These are phyloP conservation scores for Euura saliciscinereae DNA, from an alignment of 1,140 invertebrate genomes.

Conservation along the genomic window DNA sequence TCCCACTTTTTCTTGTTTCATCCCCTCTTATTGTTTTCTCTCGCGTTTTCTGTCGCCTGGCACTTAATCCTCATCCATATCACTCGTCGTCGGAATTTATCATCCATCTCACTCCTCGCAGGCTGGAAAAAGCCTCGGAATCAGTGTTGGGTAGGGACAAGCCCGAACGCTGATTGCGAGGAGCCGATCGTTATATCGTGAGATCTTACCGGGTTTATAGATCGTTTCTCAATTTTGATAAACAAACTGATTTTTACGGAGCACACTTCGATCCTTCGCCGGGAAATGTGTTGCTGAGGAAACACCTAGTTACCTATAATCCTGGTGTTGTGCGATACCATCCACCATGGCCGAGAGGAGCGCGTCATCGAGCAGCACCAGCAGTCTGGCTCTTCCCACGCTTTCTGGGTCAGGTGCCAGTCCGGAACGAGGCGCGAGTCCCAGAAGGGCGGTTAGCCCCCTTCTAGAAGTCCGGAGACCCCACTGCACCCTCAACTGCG, in stretches of 20 bases:
- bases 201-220: too few relatives aligned
- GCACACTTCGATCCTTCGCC: not conserved
- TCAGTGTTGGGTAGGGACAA: too few relatives aligned
- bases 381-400: slow-evolving; percentile 44
- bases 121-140: too few relatives aligned
- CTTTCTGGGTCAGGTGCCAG: slow-evolving; percentile 44
- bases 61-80: too few relatives aligned
- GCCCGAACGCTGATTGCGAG: too few relatives aligned
- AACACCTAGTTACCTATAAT: not conserved
- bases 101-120: too few relatives aligned
- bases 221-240: not conserved
- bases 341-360: slow-evolving; percentile 44
- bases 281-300: not conserved
- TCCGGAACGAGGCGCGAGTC: slow-evolving; percentile 55
- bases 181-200: too few relatives aligned
- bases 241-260: not conserved
- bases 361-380: slow-evolving; percentile 43
- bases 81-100: too few relatives aligned
- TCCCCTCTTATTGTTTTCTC: too few relatives aligned
- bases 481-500: slow-evolving; percentile 75
- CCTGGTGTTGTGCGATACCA: not conserved
- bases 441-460: slow-evolving; percentile 71
- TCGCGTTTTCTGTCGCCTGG: too few relatives aligned
- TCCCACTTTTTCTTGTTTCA: not conserved
- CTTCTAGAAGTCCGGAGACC: slow-evolving; percentile 71